Percentiles rank a stretch among this genome's conserved stretches.
Evolutionary conservation across 2,113 vertebrate species (phyloP).

Genomic region (Pelvicachromis taeniatus): DNA sequence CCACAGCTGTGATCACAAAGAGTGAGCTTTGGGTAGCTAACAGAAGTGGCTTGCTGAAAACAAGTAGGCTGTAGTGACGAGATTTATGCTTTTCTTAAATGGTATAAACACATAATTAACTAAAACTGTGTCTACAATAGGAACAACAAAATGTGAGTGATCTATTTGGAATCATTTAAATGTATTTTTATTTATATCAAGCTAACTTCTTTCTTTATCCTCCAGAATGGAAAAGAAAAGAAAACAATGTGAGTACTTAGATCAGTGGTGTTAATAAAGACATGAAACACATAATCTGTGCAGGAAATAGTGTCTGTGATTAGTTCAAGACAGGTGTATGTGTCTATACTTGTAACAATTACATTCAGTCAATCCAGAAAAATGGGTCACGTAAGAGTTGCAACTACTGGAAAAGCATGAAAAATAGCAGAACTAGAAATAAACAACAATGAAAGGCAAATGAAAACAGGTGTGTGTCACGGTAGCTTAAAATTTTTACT

Average conservation of each 20-base stretch:
- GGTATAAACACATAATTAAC: not conserved
- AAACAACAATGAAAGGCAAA: not conserved
- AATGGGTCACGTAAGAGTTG: not conserved
- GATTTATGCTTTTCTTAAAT: not conserved
- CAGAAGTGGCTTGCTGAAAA: not conserved
- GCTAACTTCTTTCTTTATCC: not conserved
- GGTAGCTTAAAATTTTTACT: not conserved
- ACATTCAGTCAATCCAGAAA: not conserved
- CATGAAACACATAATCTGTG: not conserved
- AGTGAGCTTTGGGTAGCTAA: not conserved
- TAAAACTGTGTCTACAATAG: not conserved
- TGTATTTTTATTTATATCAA: not conserved
- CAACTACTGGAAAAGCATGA: not conserved
- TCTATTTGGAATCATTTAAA: not conserved
- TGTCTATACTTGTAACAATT: not conserved
- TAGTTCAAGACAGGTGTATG: not conserved
- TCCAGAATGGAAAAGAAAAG: not conserved
- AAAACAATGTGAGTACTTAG: not conserved
- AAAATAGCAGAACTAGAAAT: not conserved
- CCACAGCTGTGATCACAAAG: slow-evolving; percentile 8
- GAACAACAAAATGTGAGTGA: not conserved
- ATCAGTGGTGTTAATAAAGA: not conserved
- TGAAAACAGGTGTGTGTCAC: not conserved
- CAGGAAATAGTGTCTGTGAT: not conserved
- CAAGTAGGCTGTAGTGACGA: not conserved